Conservation (phyloP, 2,888 invertebrate genomes). For the Euplexia lucipara region DNA sequence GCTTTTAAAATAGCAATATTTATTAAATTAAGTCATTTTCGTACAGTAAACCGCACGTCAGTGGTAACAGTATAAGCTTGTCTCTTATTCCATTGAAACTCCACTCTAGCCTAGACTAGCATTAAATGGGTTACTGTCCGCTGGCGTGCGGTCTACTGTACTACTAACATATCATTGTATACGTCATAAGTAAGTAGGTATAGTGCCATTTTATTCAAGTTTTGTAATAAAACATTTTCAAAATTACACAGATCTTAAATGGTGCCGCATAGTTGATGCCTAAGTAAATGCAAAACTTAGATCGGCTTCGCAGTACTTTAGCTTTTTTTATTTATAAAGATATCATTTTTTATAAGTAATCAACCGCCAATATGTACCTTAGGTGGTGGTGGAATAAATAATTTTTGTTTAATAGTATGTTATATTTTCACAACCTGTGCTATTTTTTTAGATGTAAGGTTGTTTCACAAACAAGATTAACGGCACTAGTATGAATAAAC, state of each 20-base stretch:
- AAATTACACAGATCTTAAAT: neutral
- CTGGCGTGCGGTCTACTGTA: too few species aligned
- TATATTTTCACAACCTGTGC: neutral
- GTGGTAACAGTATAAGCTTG: too few species aligned
- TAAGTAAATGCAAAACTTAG: neutral
- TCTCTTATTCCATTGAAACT: too few species aligned
- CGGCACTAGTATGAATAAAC: too few species aligned
- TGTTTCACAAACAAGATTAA: neutral
- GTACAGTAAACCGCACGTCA: neutral
- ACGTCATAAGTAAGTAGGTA: constrained; percentile 31
- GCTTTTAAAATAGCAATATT: constrained; percentile 13
- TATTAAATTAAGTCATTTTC: constrained; percentile 1
- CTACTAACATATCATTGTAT: constrained; percentile 6
- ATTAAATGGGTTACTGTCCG: too few species aligned
- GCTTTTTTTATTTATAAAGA: too few species aligned
- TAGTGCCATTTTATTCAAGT: constrained; percentile 50
- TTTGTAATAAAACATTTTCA: neutral
- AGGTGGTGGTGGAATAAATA: constrained; percentile 8
- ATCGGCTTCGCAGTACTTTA: neutral
- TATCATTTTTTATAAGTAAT: too few species aligned
- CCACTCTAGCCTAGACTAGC: too few species aligned
- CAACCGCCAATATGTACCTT: constrained; percentile 23
- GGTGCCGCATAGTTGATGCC: neutral
- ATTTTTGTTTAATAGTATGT: neutral
- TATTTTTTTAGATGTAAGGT: neutral